A percentile compares a stretch with the other conserved stretches of the same genome.
Evolutionary conservation across 1,140 invertebrate species (phyloP).

Genomic region (Aphis gossypii): DNA sequence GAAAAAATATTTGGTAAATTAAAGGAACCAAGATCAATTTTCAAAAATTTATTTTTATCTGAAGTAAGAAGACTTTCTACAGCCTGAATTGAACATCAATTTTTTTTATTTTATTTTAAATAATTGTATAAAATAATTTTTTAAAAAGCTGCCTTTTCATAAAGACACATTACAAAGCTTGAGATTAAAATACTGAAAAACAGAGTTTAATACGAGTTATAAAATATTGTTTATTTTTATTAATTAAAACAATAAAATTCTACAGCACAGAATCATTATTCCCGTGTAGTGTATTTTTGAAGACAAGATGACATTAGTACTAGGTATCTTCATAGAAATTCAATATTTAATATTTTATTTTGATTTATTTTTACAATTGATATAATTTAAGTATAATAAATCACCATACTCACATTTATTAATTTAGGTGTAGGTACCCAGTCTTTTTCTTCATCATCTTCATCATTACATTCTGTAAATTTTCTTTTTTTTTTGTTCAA

Average conservation of each 20-base stretch:
- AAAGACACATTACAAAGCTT: too few species aligned
- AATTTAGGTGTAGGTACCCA: neutral
- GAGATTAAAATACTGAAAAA: neutral
- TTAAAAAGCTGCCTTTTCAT: too few species aligned
- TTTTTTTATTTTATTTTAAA: too few species aligned
- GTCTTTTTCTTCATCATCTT: slow-evolving; percentile 9
- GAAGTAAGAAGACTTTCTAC: too few species aligned
- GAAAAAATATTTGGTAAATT: too few species aligned
- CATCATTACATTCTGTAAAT: neutral
- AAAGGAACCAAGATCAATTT: too few species aligned
- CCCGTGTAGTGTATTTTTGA: too few species aligned
- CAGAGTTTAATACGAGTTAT: neutral
- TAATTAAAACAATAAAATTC: neutral
- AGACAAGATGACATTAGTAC: neutral
- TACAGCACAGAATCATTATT: neutral
- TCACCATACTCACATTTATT: neutral
- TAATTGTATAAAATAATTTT: too few species aligned
- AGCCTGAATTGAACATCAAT: too few species aligned
- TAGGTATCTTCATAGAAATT: neutral
- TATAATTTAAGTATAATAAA: neutral
- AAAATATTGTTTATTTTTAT: neutral
- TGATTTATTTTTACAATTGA: too few species aligned
- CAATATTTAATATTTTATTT: too few species aligned
- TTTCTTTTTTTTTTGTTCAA: slow-evolving; percentile 37
- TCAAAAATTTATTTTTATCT: too few species aligned